Conservation (phyloP, 2,113 vertebrate genomes). For the Pica pica region DNA sequence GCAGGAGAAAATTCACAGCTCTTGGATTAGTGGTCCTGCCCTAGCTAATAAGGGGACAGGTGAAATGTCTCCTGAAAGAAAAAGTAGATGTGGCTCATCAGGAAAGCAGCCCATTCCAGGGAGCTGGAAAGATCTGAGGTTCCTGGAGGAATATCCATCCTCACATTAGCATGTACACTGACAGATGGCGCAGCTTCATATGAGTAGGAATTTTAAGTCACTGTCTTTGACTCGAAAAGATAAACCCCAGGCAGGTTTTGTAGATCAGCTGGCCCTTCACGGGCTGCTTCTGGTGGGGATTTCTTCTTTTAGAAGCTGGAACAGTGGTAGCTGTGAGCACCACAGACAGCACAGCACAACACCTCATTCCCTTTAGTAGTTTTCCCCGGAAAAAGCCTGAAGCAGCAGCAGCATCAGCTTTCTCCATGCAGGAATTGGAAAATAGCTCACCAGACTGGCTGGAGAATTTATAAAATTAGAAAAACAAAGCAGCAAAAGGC, state of each 20-base stretch:
- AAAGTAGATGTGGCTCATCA: not conserved
- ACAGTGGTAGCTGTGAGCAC: not conserved
- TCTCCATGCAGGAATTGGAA: not conserved
- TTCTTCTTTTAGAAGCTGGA: not conserved
- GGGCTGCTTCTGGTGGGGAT: not conserved
- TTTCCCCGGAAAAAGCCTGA: not conserved
- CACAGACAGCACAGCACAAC: not conserved
- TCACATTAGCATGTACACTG: not conserved
- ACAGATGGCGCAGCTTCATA: not conserved
- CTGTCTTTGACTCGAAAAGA: not conserved
- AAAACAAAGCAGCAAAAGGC: conserved; percentile 35
- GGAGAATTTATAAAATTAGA: conserved; percentile 26
- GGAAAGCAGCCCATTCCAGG: not conserved
- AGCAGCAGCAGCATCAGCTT: not conserved
- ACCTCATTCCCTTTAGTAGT: not conserved
- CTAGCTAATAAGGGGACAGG: not conserved
- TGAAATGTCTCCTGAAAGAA: not conserved
- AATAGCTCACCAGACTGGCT: not conserved
- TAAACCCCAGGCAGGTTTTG: not conserved
- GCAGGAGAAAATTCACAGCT: not conserved
- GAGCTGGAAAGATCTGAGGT: not conserved
- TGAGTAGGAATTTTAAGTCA: not conserved
- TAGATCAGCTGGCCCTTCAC: not conserved
- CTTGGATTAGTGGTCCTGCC: not conserved
- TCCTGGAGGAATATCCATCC: not conserved